phyloP scores from a whole-genome alignment of 2,797 vertebrate genomes.

The Platalea minor region DNA sequence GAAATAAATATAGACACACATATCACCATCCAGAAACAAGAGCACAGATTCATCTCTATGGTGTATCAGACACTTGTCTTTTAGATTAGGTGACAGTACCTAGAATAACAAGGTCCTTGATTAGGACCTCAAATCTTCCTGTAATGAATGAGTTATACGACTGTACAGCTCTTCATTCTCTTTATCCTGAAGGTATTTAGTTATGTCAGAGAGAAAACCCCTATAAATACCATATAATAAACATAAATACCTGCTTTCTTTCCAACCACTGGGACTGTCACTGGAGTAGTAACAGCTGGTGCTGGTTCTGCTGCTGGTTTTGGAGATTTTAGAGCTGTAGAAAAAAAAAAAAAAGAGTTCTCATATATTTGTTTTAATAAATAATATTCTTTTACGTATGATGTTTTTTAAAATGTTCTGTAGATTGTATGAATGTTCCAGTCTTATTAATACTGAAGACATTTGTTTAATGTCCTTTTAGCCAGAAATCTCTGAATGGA shows the following conservation, averaged over 20 bases:
- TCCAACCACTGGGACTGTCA: constrained; percentile 86
- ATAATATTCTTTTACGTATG: not conserved
- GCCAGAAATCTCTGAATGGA: not conserved
- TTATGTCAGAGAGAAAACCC: not conserved
- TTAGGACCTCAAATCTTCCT: not conserved
- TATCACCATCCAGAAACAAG: not conserved
- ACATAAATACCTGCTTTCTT: constrained; percentile 89
- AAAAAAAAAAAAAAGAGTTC: not conserved
- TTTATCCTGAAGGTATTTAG: not conserved
- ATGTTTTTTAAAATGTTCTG: not conserved
- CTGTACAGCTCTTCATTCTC: not conserved
- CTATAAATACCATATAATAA: not conserved
- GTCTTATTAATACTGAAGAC: not conserved
- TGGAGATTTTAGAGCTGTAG: constrained; percentile 73
- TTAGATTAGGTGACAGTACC: not conserved
- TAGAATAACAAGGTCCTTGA: not conserved
- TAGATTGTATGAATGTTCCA: not conserved
- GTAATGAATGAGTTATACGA: not conserved
- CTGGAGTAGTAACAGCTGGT: constrained; percentile 73
- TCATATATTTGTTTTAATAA: not conserved
- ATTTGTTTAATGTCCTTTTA: not conserved
- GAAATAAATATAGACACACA: not conserved
- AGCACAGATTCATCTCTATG: not conserved
- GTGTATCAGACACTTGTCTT: not conserved
- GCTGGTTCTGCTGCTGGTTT: constrained; percentile 66